Percentiles rank a stretch among this genome's conserved stretches.
Evolutionary conservation across 1,140 invertebrate genomes (phyloP).

Genomic region (Sminthurinus signatus): DNA sequence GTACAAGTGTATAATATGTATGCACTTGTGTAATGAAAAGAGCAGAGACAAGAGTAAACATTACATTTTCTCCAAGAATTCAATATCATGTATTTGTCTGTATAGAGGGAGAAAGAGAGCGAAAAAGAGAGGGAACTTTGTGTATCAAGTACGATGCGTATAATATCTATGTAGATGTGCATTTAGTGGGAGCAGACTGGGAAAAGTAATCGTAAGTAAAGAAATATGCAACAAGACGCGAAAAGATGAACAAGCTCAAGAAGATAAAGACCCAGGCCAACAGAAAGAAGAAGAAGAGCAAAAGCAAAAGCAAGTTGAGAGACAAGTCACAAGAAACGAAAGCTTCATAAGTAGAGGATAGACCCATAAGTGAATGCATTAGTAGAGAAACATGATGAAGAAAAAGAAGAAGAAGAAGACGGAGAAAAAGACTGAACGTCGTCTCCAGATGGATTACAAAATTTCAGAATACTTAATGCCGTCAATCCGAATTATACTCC

Average conservation of each 20-base stretch:
- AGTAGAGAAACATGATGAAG: slow-evolving; percentile 6
- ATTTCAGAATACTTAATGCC: slow-evolving; percentile 11
- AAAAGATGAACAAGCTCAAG: background rate
- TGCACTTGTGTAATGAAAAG: no score
- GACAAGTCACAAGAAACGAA: background rate
- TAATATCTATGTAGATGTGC: no score
- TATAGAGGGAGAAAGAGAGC: no score
- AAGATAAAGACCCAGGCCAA: background rate
- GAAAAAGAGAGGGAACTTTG: no score
- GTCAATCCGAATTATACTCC: slow-evolving; percentile 14
- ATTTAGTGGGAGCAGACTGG: no score
- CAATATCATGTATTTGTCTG: no score
- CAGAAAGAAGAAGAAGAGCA: background rate
- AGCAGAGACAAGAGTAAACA: no score
- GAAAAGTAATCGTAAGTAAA: background rate
- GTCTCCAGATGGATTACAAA: slow-evolving; percentile 16
- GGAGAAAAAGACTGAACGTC: slow-evolving; percentile 2
- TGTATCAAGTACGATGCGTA: no score
- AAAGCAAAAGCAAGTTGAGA: background rate
- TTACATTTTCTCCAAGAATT: no score
- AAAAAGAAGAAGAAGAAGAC: no score
- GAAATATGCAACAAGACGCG: background rate
- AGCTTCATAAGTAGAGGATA: no score
- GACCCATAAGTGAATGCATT: slow-evolving; percentile 14
- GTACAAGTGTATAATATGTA: no score